Evolutionary conservation across 64 coral and sea anemone species (phyloP).

Genomic region (Montipora efflorescens): DNA sequence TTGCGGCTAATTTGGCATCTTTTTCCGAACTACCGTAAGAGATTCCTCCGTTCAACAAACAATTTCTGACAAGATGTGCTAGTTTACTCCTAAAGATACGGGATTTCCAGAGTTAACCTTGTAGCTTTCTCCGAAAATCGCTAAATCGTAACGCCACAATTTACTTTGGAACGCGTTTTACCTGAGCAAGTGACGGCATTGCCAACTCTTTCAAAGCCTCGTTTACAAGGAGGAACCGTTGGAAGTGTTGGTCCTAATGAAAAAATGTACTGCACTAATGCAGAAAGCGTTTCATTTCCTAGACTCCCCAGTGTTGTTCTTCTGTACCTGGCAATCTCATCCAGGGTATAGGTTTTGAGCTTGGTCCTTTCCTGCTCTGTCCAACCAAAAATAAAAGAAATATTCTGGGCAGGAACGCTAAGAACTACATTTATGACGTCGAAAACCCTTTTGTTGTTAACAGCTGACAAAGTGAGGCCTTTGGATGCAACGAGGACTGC

Average conservation of each 20-base stretch:
- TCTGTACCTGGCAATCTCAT: constrained; percentile 31
- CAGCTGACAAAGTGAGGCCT: constrained; percentile 5
- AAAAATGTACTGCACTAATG: background rate
- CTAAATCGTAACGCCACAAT: too few species aligned
- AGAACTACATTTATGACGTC: constrained; percentile 39
- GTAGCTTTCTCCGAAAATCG: too few species aligned
- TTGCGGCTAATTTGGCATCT: too few species aligned
- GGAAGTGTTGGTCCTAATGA: too few species aligned
- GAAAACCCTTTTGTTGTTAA: constrained; percentile 44
- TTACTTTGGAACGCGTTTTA: too few species aligned
- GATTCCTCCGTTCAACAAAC: too few species aligned
- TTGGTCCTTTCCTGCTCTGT: constrained; percentile 2
- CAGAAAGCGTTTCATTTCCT: background rate
- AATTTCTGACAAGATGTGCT: too few species aligned
- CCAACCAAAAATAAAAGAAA: constrained; percentile 78
- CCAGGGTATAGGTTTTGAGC: background rate
- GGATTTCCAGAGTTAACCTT: too few species aligned
- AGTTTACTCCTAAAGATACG: too few species aligned
- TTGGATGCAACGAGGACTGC: background rate
- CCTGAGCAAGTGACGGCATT: background rate
- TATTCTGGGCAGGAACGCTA: constrained; percentile 37
- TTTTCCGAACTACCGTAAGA: too few species aligned
- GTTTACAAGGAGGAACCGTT: background rate
- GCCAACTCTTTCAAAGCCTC: background rate
- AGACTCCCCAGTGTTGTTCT: background rate